Percentiles rank a stretch among this genome's conserved stretches.
Evolutionary conservation across 2,888 invertebrate species (phyloP).

Genomic region (Pterostichus niger): DNA sequence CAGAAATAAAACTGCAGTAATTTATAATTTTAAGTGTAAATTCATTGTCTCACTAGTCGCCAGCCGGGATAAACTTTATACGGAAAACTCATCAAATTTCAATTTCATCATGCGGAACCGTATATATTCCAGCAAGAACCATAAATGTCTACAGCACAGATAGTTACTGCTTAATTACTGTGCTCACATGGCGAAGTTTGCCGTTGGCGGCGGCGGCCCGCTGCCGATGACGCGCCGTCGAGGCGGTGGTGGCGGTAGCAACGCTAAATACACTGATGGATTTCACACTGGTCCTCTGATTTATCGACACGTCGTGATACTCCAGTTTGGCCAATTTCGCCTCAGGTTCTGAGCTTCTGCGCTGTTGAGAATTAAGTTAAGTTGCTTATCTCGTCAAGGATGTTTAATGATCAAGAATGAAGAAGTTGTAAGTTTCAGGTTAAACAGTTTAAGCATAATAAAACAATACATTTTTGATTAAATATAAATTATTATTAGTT

Average conservation of each 20-base stretch:
- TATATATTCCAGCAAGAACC: constrained; percentile 62
- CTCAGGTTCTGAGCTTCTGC: background rate
- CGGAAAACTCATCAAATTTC: constrained; percentile 65
- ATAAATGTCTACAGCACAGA: constrained; percentile 61
- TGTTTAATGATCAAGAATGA: background rate
- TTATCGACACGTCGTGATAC: constrained; percentile 49
- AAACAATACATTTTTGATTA: too few relatives aligned
- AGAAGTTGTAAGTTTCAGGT: too few relatives aligned
- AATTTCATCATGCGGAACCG: constrained; percentile 58
- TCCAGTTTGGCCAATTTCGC: background rate
- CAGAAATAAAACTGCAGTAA: background rate
- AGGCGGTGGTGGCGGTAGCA: constrained; percentile 13
- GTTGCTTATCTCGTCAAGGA: background rate
- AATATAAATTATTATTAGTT: too few relatives aligned
- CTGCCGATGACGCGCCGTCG: constrained; percentile 25
- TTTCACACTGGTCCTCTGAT: constrained; percentile 59
- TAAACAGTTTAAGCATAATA: too few relatives aligned
- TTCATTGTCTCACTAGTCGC: constrained; percentile 34
- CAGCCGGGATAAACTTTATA: constrained; percentile 38
- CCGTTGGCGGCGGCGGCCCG: constrained; percentile 19
- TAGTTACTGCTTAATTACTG: constrained; percentile 64
- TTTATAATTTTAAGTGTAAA: constrained; percentile 13
- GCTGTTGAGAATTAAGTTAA: background rate
- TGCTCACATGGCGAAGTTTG: constrained; percentile 62
- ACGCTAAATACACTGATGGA: constrained; percentile 60